phyloP scores from a whole-genome alignment of 2,888 invertebrate species.

The Teleiodes luculella region DNA sequence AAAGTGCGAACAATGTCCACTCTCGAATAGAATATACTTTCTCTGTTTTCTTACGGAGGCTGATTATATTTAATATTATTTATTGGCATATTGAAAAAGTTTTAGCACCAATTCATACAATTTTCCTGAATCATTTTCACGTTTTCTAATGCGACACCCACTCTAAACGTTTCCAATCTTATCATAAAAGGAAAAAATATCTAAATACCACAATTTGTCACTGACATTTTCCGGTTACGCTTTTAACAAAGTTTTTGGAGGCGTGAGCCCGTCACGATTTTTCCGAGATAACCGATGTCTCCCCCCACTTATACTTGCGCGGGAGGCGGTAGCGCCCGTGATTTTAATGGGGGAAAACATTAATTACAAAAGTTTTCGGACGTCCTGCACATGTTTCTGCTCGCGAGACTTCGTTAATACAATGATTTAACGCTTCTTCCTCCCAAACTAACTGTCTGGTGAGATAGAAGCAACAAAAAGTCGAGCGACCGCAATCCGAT shows the following conservation, averaged over 20 bases:
- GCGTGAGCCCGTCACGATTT: constrained; percentile 28
- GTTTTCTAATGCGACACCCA: not conserved
- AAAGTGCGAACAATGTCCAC: too few relatives aligned
- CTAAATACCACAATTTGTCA: constrained; percentile 33
- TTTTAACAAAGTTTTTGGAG: constrained; percentile 33
- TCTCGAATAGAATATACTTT: too few relatives aligned
- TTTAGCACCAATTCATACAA: too few relatives aligned
- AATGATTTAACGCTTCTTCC: constrained; percentile 12
- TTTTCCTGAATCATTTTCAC: too few relatives aligned
- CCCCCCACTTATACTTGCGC: constrained; percentile 34
- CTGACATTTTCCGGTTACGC: constrained; percentile 33
- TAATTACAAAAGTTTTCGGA: constrained; percentile 42
- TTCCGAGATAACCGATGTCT: constrained; percentile 32
- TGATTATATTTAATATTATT: too few relatives aligned
- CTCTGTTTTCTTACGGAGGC: too few relatives aligned
- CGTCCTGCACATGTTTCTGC: constrained; percentile 13
- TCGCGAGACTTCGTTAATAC: constrained; percentile 12
- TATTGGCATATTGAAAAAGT: too few relatives aligned
- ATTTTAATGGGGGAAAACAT: constrained; percentile 46
- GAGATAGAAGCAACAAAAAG: not conserved
- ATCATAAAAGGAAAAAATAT: constrained; percentile 6
- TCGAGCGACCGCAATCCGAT: not conserved
- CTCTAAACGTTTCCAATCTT: constrained; percentile 2
- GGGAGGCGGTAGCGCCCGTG: constrained; percentile 34
- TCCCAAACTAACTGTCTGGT: constrained; percentile 3